Conservation (phyloP, 2,797 vertebrate species). For the Characodon lateralis region DNA sequence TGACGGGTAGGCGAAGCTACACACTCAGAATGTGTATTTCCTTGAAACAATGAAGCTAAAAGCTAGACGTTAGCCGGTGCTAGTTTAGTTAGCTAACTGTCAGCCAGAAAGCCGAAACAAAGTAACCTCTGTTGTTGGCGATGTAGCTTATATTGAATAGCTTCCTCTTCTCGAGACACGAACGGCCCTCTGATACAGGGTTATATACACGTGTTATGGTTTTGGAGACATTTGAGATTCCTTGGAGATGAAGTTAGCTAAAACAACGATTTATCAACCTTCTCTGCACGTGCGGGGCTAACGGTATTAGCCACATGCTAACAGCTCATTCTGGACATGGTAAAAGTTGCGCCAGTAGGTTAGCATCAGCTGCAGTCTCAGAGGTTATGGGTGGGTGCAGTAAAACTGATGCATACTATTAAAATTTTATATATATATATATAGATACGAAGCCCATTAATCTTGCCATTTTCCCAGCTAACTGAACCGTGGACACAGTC, state of each 20-base stretch:
- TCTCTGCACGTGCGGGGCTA: constrained; percentile 58
- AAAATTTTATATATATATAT: background rate
- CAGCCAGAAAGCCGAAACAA: constrained; percentile 4
- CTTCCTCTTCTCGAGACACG: accelerated
- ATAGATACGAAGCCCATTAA: too few relatives aligned
- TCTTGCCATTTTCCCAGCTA: too few relatives aligned
- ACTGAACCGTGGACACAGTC: too few relatives aligned
- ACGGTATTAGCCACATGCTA: constrained; percentile 37
- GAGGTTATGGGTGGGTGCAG: background rate
- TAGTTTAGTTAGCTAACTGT: constrained; percentile 42
- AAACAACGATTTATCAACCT: constrained; percentile 22
- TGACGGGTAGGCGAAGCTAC: constrained; percentile 83
- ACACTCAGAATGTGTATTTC: background rate
- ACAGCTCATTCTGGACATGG: background rate
- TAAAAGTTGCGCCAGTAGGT: background rate
- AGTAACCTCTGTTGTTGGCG: background rate
- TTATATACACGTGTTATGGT: too few relatives aligned
- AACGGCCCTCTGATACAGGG: accelerated
- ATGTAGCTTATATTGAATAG: accelerated
- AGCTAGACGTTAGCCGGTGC: constrained; percentile 46
- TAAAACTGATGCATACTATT: background rate
- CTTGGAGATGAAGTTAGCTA: background rate
- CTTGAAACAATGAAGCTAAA: constrained; percentile 12
- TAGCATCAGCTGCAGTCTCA: background rate
- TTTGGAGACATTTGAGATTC: background rate